phyloP scores from a whole-genome alignment of 2,113 vertebrate species.

The Sminthopsis crassicaudata region DNA sequence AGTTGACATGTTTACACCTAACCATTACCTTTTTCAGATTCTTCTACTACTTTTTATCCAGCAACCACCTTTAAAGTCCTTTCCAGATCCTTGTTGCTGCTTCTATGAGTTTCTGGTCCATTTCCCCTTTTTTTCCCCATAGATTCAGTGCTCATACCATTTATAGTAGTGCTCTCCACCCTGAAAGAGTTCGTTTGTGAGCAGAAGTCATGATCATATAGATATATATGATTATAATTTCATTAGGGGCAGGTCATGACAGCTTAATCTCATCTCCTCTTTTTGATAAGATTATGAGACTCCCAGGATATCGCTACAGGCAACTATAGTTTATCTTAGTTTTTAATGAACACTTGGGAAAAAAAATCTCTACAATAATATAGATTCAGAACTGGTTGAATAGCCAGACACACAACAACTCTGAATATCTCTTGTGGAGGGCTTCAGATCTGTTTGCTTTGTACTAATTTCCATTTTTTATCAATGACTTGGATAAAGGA shows the following conservation, averaged over 20 bases:
- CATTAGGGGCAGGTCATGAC: not conserved
- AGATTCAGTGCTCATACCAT: not conserved
- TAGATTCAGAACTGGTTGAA: not conserved
- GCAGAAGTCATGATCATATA: not conserved
- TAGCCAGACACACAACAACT: not conserved
- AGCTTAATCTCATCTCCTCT: not conserved
- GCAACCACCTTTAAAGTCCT: not conserved
- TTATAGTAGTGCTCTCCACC: not conserved
- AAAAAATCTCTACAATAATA: not conserved
- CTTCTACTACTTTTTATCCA: not conserved
- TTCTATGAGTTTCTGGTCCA: not conserved
- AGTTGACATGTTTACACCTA: not conserved
- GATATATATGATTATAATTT: not conserved
- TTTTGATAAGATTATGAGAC: not conserved
- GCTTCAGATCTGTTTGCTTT: not conserved
- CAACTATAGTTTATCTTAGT: not conserved
- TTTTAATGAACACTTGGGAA: not conserved
- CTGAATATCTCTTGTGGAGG: not conserved
- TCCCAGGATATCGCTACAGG: not conserved
- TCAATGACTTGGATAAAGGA: not conserved
- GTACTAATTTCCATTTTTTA: not conserved
- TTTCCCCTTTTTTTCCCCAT: not conserved
- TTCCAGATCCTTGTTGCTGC: not conserved
- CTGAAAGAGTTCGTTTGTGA: not conserved
- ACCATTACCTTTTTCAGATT: not conserved